Base-by-base conservation (phyloP, 2,113 vertebrate species). In the Cephalopholis sonnerati region DNA sequence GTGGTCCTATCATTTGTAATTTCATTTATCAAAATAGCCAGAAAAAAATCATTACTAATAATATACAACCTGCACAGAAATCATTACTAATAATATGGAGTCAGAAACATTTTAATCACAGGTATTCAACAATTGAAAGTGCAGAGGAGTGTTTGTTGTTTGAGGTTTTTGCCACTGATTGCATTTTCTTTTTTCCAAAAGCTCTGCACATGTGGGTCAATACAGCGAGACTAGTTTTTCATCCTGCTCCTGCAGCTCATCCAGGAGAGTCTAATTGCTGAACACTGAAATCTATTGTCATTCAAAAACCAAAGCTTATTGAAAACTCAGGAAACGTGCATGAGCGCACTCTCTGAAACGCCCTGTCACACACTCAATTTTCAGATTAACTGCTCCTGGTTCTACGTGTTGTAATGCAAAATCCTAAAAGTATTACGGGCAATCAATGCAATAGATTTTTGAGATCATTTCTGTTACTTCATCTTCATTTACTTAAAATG, bases 11-110 rank as follows among this genome's bases (percentile, higher is more conserved):
- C 71, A 29, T 80, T 66, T 46, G 41, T 77, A 72, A 81, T 74
- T 81, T 50, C 22, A 74, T 89, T 65, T 15, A 55, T 82, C 69
- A 69, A 55, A 72, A 74, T 36, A 67, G 67, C 65, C 24, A 16
- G 50, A 39, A 20, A 54, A 61, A 75, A 85, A 87, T 81, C 79
- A 63, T 77, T 85, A 17, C n/a, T 83, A 77, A 83, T 73, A 25
- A 65, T 41, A 62, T 74, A 39, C 24, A 46, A 18, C 16, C 48
- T 25, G 27, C 27, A 15, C 20, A 0, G 46, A 54, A 82, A 67
- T 88, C 50, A 22, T 67, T 61, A 7, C 68, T 74, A 65, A 63
- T 66, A 51, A 61, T 17, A 12, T 69, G 15, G 2, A 74, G 74
- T 64, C 36, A 32, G 59, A 54, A 51, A 79, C 44, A 27, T 27